Evolutionary conservation across 2,113 vertebrate genomes (phyloP).

Genomic region (Furnarius figulus): DNA sequence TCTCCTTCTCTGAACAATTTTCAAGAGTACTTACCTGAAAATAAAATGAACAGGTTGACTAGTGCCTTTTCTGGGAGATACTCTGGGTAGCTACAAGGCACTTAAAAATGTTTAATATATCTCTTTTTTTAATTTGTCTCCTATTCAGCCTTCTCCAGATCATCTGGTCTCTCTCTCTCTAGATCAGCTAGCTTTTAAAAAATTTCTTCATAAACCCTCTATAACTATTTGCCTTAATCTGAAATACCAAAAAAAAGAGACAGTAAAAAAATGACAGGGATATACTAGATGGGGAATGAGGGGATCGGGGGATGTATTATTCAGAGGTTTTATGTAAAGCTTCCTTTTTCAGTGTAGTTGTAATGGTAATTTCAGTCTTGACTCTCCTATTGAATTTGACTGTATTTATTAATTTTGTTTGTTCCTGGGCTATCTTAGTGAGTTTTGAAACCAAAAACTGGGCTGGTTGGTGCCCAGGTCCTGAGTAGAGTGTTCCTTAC

Average conservation of each 20-base stretch:
- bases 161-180: neutral
- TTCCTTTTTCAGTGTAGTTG: neutral
- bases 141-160: neutral
- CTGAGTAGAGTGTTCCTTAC: neutral
- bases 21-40: neutral
- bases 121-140: neutral
- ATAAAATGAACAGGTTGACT: neutral
- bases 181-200: neutral
- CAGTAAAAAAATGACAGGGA: neutral
- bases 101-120: neutral
- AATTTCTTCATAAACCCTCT: neutral
- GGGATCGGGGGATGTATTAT: neutral
- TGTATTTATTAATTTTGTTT: neutral
- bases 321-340: neutral
- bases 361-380: neutral
- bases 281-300: neutral
- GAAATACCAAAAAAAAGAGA: neutral
- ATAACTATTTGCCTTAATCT: neutral
- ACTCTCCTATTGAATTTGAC: neutral
- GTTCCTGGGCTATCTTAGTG: neutral
- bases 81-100: neutral
- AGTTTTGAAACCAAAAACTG: neutral
- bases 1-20: neutral
- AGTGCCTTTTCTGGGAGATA: neutral
- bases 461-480: neutral